Evolutionary conservation across 1,140 invertebrate genomes (phyloP), one percentile per base, ranked within the genome.

Genomic region (Delia radicum): DNA sequence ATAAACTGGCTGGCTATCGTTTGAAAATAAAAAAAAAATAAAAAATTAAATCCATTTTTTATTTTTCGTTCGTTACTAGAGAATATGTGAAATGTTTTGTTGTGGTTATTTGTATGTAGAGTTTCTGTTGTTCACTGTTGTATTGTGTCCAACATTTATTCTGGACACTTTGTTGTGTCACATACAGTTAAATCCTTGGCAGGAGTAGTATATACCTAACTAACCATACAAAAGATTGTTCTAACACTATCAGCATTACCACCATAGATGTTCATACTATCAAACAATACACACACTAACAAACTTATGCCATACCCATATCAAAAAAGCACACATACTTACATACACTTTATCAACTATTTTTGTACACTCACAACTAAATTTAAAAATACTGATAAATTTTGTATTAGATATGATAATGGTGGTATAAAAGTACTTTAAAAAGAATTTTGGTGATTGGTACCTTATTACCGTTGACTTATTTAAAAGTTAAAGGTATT

Each of bases 101-200:
- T 55, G 48, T 55, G 48, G 48, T 55, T 55, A 21, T 55, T 7
- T 24, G 5, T 1, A 1, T 24, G 48, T 55, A 21, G 1, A 7
- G 7, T 48, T 18, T 55, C 2, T 55, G 18, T 55, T 18, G 46
- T 55, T 55, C 8, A 10, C 21, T 18, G n/a, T 55, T 21, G 3
- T 55, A 21, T 55, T 24, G n/a, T 21, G n/a, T 55, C 8, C 48
- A 21, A 21, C 18, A 4, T 55, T 55, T 55, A 21, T 55, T 55
- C 48, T 55, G 48, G 48, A 55, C 48, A 55, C 48, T 55, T 55
- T 55, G 48, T 55, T 55, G 48, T 55, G 48, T 55, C 48, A 55
- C 21, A 55, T 55, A 10, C 48, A 55, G 48, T 55, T 55, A 55
- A 55, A 55, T 55, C 48, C 48, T 18, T 55, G 48, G 48, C 48